A percentile compares a stretch with the other conserved stretches of the same genome.
phyloP scores from a whole-genome alignment of 1,140 invertebrate genomes.

The Physella acuta region DNA sequence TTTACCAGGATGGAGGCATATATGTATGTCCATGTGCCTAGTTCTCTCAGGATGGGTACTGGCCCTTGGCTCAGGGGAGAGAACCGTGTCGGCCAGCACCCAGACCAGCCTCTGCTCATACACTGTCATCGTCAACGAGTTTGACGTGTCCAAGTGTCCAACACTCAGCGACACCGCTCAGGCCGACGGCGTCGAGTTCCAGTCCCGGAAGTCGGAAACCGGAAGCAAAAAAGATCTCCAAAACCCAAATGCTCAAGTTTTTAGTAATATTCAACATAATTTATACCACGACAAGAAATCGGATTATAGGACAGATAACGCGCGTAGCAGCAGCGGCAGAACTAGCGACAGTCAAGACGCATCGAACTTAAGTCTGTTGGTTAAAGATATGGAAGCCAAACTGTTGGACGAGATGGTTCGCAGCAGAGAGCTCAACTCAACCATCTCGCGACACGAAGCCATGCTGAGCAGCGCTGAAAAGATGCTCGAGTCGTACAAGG shows the following conservation, averaged over 20 bases:
- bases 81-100: slow-evolving; percentile 13
- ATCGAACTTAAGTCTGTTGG: slow-evolving; percentile 23
- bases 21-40: too few species aligned
- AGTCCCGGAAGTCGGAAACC: slow-evolving; percentile 23
- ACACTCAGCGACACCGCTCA: slow-evolving; percentile 28
- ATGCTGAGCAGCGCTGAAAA: slow-evolving; percentile 36
- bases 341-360: not conserved
- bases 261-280: not conserved
- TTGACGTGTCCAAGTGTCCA: slow-evolving; percentile 44
- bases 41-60: too few species aligned
- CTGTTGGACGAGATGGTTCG: slow-evolving; percentile 45
- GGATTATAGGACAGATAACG: not conserved
- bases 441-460: slow-evolving; percentile 42
- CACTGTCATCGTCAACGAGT: slow-evolving; percentile 50
- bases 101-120: slow-evolving; percentile 40
- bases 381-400: slow-evolving; percentile 43
- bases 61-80: too few species aligned
- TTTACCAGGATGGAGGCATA: too few species aligned
- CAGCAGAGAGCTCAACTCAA: slow-evolving; percentile 44
- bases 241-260: slow-evolving; percentile 6
- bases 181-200: slow-evolving; percentile 9
- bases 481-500: slow-evolving; percentile 35
- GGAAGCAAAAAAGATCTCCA: not conserved
- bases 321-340: slow-evolving; percentile 1
- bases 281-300: not conserved